These are phyloP conservation scores for Parnassius orleans DNA, from an alignment of 2,888 invertebrate genomes.

Conservation along the genomic window DNA sequence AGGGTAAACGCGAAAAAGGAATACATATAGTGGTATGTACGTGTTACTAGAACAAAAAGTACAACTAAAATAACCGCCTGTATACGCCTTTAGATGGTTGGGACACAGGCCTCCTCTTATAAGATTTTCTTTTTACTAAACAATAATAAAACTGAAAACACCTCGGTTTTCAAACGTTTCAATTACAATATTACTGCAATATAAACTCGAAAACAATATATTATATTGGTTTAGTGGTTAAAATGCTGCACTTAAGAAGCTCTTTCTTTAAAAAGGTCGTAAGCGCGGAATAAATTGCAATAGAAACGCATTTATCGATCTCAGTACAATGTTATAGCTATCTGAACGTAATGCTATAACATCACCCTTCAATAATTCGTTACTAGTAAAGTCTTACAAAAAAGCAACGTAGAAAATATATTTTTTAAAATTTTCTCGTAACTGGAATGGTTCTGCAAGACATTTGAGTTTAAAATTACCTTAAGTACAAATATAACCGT, in stretches of 20 bases:
- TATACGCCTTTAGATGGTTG: too few species aligned
- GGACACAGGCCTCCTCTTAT: too few species aligned
- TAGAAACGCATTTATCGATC: slow-evolving; percentile 6
- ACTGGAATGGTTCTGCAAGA: slow-evolving; percentile 1
- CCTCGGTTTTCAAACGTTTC: background rate
- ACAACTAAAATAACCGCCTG: too few species aligned
- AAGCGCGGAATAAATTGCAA: slow-evolving; percentile 2
- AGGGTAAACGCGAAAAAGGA: too few species aligned
- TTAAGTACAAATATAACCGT: slow-evolving; percentile 2
- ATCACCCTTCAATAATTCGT: slow-evolving; percentile 10
- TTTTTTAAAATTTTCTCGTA: slow-evolving; percentile 3
- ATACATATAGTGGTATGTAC: too few species aligned
- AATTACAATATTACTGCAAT: slow-evolving; percentile 7
- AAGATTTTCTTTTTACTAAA: background rate
- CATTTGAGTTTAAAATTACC: slow-evolving; percentile 10
- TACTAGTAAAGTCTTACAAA: background rate
- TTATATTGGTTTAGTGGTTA: background rate
- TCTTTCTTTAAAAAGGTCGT: slow-evolving; percentile 21
- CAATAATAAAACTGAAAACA: background rate
- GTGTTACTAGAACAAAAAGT: too few species aligned
- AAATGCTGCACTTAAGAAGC: slow-evolving; percentile 17
- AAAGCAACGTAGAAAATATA: slow-evolving; percentile 18
- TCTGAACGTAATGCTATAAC: slow-evolving; percentile 9
- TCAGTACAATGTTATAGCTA: slow-evolving; percentile 5
- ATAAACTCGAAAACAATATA: background rate